Conservation (phyloP, 2,113 vertebrate species). For the Uria aalge region DNA sequence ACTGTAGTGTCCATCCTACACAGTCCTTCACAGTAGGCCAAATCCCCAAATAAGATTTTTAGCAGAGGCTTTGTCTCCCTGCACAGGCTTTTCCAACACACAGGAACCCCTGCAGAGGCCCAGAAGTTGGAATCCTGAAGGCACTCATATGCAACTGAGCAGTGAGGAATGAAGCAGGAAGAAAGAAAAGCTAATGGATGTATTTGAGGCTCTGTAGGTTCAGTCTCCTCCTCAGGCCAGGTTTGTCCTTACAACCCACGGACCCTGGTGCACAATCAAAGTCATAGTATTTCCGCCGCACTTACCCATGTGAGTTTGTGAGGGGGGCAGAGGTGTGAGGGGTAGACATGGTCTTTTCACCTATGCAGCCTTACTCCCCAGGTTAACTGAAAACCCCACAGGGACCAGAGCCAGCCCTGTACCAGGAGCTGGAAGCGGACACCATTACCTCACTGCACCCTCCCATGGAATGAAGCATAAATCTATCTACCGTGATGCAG, state of each 20-base stretch:
- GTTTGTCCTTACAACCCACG: accelerated
- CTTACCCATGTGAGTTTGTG: neutral
- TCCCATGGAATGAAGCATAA: neutral
- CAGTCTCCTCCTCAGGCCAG: neutral
- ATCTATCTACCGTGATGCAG: neutral
- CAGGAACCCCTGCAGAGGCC: neutral
- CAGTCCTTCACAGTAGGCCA: neutral
- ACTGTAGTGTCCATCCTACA: neutral
- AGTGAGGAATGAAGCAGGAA: neutral
- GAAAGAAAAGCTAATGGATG: neutral
- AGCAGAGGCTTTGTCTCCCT: neutral
- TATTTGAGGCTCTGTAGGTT: neutral
- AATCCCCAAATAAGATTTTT: neutral
- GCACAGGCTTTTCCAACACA: neutral
- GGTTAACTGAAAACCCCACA: neutral
- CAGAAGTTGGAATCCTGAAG: neutral
- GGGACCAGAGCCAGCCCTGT: neutral
- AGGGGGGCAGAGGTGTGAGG: neutral
- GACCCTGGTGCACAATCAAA: neutral
- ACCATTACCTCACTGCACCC: accelerated
- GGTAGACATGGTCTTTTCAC: neutral
- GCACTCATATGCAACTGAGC: accelerated
- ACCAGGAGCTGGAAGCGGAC: neutral
- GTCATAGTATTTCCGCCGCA: neutral
- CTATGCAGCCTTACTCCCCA: neutral